These are phyloP conservation scores for Paratrypauchen microcephalus DNA, from an alignment of 2,797 vertebrate species.

Conservation along the genomic window DNA sequence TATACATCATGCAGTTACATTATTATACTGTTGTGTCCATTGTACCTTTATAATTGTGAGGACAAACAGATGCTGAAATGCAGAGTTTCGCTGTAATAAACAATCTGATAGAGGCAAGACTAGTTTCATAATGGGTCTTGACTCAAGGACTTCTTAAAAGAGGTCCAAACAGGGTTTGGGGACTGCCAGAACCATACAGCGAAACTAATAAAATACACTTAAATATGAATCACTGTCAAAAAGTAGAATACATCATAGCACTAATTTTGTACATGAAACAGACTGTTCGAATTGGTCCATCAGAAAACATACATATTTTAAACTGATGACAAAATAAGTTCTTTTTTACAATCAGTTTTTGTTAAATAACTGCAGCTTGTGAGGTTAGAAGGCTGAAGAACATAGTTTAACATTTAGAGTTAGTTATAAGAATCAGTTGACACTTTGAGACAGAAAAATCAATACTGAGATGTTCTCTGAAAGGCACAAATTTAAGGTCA, in stretches of 20 bases:
- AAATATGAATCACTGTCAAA: background rate
- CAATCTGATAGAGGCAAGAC: too few species aligned
- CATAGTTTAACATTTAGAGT: background rate
- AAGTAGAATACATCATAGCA: background rate
- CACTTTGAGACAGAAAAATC: conserved; percentile 1
- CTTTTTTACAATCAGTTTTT: background rate
- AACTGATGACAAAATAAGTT: background rate
- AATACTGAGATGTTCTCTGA: background rate
- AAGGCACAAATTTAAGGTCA: conserved; percentile 1
- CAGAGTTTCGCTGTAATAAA: background rate
- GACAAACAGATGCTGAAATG: background rate
- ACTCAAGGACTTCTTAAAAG: too few species aligned
- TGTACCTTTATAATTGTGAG: background rate
- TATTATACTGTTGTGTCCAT: too few species aligned
- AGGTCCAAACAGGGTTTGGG: background rate
- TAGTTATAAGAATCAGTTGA: background rate
- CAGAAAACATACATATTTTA: background rate
- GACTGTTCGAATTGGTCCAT: background rate
- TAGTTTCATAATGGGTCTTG: background rate
- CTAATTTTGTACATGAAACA: background rate
- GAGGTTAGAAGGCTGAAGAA: background rate
- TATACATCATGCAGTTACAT: too few species aligned
- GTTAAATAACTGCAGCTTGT: background rate
- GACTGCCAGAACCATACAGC: too few species aligned
- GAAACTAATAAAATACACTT: background rate